phyloP scores from a whole-genome alignment of 1,140 invertebrate species.

The Conopomorpha cramerella region DNA sequence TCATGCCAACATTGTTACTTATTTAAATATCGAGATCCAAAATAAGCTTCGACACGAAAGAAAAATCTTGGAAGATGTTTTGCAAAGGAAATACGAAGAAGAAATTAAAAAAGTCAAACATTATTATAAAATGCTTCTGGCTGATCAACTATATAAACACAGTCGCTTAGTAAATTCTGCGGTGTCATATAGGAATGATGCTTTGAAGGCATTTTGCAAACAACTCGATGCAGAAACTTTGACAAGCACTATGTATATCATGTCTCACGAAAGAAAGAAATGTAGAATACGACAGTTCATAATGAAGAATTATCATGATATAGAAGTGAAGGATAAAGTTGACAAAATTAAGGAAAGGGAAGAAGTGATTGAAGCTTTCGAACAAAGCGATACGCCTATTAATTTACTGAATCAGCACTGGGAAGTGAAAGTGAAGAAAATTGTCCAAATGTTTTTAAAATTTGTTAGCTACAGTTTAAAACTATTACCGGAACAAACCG shows the following conservation, averaged over 20 bases:
- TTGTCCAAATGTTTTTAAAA: conserved; percentile 36
- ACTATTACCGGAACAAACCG: conserved; percentile 40
- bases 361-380: conserved; percentile 17
- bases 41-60: conserved; percentile 24
- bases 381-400: conserved; percentile 19
- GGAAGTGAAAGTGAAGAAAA: conserved; percentile 39
- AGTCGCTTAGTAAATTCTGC: conserved; percentile 22
- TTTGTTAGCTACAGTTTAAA: conserved; percentile 43
- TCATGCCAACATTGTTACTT: conserved; percentile 23
- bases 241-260: conserved; percentile 40
- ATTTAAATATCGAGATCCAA: conserved; percentile 31
- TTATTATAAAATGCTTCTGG: conserved; percentile 32
- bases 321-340: conserved; percentile 23
- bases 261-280: conserved; percentile 44
- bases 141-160: conserved; percentile 24
- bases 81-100: conserved; percentile 19
- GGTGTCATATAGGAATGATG: conserved; percentile 29
- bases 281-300: conserved; percentile 36
- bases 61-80: conserved; percentile 18
- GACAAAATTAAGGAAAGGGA: conserved; percentile 24
- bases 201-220: conserved; percentile 27
- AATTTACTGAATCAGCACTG: conserved; percentile 30
- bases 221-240: conserved; percentile 31
- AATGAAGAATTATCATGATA: conserved; percentile 23
- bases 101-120: conserved; percentile 33